Base-by-base conservation (phyloP, 2,113 vertebrate genomes). In the Prochilodus magdalenae region DNA sequence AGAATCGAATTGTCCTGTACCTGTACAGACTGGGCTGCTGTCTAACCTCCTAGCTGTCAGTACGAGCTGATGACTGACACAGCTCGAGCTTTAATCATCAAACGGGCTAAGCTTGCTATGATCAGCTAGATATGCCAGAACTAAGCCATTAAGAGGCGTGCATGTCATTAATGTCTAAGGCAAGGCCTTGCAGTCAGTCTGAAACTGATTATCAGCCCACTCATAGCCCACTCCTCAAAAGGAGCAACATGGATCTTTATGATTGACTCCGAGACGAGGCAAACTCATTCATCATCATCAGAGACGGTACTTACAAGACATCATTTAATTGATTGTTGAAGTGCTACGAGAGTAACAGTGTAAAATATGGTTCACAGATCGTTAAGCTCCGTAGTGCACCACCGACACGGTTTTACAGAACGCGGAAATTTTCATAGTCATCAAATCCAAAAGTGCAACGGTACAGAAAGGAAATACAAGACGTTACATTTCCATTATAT, bases 351-450 rank as follows among this genome's bases (percentile, higher is more conserved):
- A 80, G 51, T 40, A 70, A 76, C 51, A 75, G 62, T 69, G 59
- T 69, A 69, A 82, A 75, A 69, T n/a, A 75, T 44, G 62, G 75
- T 82, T 82, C 73, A 82, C 73, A 82, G 73, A 70, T 76, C 59
- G 36, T 70, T 82, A 82, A 55, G 66, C 66, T 44, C 33, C 33
- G 36, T 40, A 26, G 57, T 5, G 47, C 33, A 44, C n/a, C 40
- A 59, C 12, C 11, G 13, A 59, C 53, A 49, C 33, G 14, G 36
- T 60, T 26, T 44, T 22, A 47, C 36, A 15, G 40, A 74, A 69
- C n/a, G 44, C 26, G 55, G 29, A 36, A 51, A 49, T 33, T 49
- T 82, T 75, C 80, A 60, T 47, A 12, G 51, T 69, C 73, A 7
- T 59, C 47, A 29, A 47, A 57, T 20, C 4, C 20, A 51, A 30